These are phyloP conservation scores for Platycheirus rosarum DNA, from an alignment of 2,888 invertebrate species.

Conservation along the genomic window DNA sequence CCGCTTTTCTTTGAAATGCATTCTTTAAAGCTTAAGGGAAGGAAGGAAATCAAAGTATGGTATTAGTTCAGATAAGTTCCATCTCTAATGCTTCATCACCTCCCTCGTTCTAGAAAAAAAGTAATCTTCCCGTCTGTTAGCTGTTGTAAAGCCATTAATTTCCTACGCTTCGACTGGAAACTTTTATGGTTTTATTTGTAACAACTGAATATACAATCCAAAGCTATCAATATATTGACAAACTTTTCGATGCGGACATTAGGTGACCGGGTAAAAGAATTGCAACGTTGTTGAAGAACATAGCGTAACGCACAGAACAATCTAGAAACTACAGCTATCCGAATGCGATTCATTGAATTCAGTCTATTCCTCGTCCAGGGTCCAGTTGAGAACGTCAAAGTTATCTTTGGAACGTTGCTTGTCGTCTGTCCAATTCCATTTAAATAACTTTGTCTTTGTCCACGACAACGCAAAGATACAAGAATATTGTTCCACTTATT, in stretches of 20 bases:
- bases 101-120: too few relatives aligned
- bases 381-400: slow-evolving; percentile 23
- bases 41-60: too few relatives aligned
- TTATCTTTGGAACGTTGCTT: slow-evolving; percentile 44
- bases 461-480: slow-evolving; percentile 20
- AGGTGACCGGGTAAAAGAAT: slow-evolving; percentile 53
- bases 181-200: too few relatives aligned
- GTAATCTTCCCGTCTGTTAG: too few relatives aligned
- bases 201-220: background rate
- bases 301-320: slow-evolving; percentile 35
- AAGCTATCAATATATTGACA: slow-evolving; percentile 15
- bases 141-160: too few relatives aligned
- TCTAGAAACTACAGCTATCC: slow-evolving; percentile 16
- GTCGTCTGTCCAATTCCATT: slow-evolving; percentile 45
- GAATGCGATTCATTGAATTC: slow-evolving; percentile 53
- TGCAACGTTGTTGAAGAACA: slow-evolving; percentile 43
- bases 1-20: too few relatives aligned
- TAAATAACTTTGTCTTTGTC: slow-evolving; percentile 45
- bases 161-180: too few relatives aligned
- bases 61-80: too few relatives aligned
- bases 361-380: slow-evolving; percentile 3
- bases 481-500: slow-evolving; percentile 63
- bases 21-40: too few relatives aligned
- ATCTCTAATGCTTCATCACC: too few relatives aligned
- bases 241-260: slow-evolving; percentile 42